A percentile compares a stretch with the other conserved stretches of the same genome.
Evolutionary conservation across 2,888 invertebrate genomes (phyloP).

Genomic region (Seira sanloemensis): DNA sequence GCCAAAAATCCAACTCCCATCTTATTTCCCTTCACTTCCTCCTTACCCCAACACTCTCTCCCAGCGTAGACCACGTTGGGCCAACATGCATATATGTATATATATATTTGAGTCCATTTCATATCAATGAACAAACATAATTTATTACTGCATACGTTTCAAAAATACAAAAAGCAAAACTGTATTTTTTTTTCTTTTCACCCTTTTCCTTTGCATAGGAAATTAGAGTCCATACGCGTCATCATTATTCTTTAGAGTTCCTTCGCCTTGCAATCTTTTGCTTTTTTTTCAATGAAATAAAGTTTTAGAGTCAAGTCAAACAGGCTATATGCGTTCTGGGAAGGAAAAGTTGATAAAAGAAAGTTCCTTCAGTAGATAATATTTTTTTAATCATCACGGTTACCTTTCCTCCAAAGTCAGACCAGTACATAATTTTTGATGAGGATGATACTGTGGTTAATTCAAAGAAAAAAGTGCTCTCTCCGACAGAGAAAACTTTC

Average conservation of each 20-base stretch:
- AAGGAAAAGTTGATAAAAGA: slow-evolving; percentile 14
- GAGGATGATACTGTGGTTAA: slow-evolving; percentile 4
- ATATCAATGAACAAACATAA: slow-evolving; percentile 16
- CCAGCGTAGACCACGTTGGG: neutral
- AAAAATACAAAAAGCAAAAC: neutral
- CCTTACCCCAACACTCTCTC: neutral
- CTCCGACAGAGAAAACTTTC: neutral
- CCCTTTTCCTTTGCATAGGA: slow-evolving; percentile 34
- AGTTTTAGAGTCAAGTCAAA: neutral
- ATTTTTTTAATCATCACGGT: neutral
- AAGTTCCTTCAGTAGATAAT: neutral
- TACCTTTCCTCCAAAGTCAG: neutral
- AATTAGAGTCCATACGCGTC: slow-evolving; percentile 29
- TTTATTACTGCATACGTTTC: slow-evolving; percentile 12
- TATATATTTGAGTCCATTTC: neutral
- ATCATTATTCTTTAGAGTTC: neutral
- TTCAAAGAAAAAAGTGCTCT: neutral
- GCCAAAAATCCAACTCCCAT: slow-evolving; percentile 20
- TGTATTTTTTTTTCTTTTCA: neutral
- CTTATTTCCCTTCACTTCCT: slow-evolving; percentile 33
- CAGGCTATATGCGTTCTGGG: neutral
- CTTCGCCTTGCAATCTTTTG: neutral
- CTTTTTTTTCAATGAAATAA: slow-evolving; percentile 5
- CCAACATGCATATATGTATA: slow-evolving; percentile 8
- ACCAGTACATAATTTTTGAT: neutral